Conservation (phyloP, 2,113 vertebrate genomes). For the Grammatotria lemairii region DNA sequence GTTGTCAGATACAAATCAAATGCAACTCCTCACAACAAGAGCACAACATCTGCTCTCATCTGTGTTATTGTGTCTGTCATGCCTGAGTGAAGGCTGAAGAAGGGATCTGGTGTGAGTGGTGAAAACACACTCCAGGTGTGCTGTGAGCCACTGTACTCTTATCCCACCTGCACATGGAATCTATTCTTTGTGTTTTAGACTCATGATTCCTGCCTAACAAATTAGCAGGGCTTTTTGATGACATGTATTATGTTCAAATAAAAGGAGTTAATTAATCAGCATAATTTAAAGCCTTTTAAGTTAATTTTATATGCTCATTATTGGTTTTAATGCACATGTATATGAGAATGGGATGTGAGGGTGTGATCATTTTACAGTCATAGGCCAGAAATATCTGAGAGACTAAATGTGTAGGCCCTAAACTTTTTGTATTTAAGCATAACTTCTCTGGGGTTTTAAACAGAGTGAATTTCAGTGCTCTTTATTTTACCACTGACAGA, state of each 20-base stretch:
- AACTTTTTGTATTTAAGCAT: not conserved
- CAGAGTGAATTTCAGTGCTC: not conserved
- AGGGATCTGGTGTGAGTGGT: not conserved
- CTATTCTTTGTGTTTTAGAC: not conserved
- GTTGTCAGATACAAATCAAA: not conserved
- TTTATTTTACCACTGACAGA: not conserved
- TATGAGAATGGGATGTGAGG: not conserved
- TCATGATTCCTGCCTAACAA: not conserved
- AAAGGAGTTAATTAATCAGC: not conserved
- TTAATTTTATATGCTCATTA: not conserved
- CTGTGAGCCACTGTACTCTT: not conserved
- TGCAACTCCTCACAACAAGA: not conserved
- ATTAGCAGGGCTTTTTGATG: not conserved
- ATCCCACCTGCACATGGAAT: not conserved
- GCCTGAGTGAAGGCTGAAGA: not conserved
- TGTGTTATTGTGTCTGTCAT: not conserved
- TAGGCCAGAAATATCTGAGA: not conserved
- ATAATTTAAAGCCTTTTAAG: not conserved
- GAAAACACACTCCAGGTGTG: not conserved
- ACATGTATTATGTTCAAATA: not conserved
- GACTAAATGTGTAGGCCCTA: not conserved
- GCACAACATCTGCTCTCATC: not conserved
- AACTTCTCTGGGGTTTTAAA: not conserved
- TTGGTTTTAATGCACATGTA: not conserved
- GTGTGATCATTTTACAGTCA: not conserved